These are phyloP conservation scores for Macaria liturata DNA, from an alignment of 2,888 invertebrate species.

Conservation along the genomic window DNA sequence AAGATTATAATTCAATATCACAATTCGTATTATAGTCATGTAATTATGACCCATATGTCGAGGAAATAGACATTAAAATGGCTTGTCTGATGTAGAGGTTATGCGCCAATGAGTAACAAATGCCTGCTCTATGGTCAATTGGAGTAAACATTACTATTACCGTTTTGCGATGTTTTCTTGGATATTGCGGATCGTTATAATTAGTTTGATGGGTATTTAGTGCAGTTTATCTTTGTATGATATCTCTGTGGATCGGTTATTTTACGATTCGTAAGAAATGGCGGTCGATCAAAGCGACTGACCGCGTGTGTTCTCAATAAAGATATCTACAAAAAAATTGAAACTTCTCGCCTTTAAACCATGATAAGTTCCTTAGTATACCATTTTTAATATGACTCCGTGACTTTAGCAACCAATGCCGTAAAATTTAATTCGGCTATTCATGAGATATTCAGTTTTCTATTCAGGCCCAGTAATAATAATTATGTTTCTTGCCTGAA, in stretches of 20 bases:
- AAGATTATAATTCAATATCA: slow-evolving; percentile 17
- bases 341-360: no score
- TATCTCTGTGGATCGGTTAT: slow-evolving; percentile 9
- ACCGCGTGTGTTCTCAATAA: background rate
- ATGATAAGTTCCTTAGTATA: no score
- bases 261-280: slow-evolving; percentile 5
- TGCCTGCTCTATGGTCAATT: slow-evolving; percentile 37
- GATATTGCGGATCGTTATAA: slow-evolving; percentile 31
- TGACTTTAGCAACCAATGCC: no score
- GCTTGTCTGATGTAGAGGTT: slow-evolving; percentile 10
- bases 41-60: slow-evolving; percentile 22
- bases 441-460: no score
- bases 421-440: no score
- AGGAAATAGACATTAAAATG: slow-evolving; percentile 12
- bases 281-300: background rate
- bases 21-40: background rate
- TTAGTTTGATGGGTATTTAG: slow-evolving; percentile 26
- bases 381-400: no score
- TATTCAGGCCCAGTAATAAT: no score
- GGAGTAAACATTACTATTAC: slow-evolving; percentile 37
- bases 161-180: slow-evolving; percentile 33
- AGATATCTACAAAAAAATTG: no score
- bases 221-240: slow-evolving; percentile 20
- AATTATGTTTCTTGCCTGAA: no score
- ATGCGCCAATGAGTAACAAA: slow-evolving; percentile 37